Conservation (phyloP, 2,888 invertebrate genomes). For the Amiota communis region DNA sequence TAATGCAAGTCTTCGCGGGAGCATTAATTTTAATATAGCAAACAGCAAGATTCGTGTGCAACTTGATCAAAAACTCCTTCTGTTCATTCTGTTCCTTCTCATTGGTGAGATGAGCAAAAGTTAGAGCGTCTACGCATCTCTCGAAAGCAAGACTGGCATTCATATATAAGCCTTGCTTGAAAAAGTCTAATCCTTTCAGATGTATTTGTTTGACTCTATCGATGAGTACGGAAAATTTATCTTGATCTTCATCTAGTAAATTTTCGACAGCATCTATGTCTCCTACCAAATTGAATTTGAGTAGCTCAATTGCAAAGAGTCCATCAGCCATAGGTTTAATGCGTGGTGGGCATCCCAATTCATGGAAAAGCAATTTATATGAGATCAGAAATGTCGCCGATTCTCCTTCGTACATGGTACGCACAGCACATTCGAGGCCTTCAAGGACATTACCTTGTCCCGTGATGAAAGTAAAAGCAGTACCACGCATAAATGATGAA, state of each 20-base stretch:
- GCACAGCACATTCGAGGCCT: constrained; percentile 82
- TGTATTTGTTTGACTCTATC: constrained; percentile 78
- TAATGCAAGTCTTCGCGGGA: constrained; percentile 77
- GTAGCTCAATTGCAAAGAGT: constrained; percentile 82
- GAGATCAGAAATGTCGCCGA: constrained; percentile 84
- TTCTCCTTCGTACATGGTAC: constrained; percentile 87
- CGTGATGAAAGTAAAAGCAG: constrained; percentile 63
- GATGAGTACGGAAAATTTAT: constrained; percentile 77
- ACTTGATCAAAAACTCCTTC: constrained; percentile 78
- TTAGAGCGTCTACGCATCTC: constrained; percentile 78
- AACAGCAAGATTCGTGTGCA: constrained; percentile 83
- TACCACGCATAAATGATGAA: constrained; percentile 69
- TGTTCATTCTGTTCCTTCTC: constrained; percentile 77
- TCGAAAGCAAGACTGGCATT: constrained; percentile 75
- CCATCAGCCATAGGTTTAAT: constrained; percentile 84
- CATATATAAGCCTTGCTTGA: constrained; percentile 74
- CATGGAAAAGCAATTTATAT: constrained; percentile 83
- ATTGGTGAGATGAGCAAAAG: constrained; percentile 78
- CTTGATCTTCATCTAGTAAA: constrained; percentile 75
- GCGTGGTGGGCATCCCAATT: constrained; percentile 83
- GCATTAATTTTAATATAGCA: constrained; percentile 79
- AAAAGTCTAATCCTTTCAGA: constrained; percentile 78
- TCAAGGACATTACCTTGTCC: constrained; percentile 72
- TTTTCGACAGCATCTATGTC: constrained; percentile 71
- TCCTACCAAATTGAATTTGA: constrained; percentile 75